Evolutionary conservation across 2,113 vertebrate species (phyloP), one percentile per base, ranked within the genome.

Genomic region (Camelus dromedarius): DNA sequence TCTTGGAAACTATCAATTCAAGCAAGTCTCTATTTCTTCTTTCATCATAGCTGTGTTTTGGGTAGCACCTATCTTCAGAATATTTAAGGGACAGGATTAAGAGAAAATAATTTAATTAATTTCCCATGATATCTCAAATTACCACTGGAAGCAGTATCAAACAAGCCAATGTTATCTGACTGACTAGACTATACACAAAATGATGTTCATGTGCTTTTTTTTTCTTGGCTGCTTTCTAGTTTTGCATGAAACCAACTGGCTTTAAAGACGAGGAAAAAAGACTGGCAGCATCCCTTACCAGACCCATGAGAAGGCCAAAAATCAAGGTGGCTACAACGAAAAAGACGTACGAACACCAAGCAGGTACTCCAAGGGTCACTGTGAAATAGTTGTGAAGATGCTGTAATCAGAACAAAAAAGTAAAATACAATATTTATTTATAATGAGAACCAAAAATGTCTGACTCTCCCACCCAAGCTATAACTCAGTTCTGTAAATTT

Each of bases 311-410:
- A 64, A 99, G 98, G 62, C 99, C 99, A 77, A 99, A 98, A 96
- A 99, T 46, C 92, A 99, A 98, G 12, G 99, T 99, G 54, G 98
- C 98, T 24, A 99, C 38, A 93, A 99, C 95, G 93, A 99, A 99
- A 93, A 99, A 96, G 82, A 98, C 91, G 0, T 99, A 99, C 50
- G 99, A 99, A 85, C 98, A 92, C 99, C 99, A 99, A 79, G 98
- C 97, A 14, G 99, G 99, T 97, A 99, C 93, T 95, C 99, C 99
- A 89, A 99, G 98, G 56, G 98, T 99, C 92, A 98, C 99, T 46
- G 99, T 99, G 97, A 99, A 98, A 98, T 99, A 99, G 95, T 93
- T 99, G 96, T 99, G 99, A 93, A 99, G 99, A 98, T 99, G 99
- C 99, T 99, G 95, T 1, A 98, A 97, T 95, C 1, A 2, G 92